These are phyloP conservation scores for Napeogenes sylphis DNA, from an alignment of 2,888 invertebrate species.

Conservation along the genomic window DNA sequence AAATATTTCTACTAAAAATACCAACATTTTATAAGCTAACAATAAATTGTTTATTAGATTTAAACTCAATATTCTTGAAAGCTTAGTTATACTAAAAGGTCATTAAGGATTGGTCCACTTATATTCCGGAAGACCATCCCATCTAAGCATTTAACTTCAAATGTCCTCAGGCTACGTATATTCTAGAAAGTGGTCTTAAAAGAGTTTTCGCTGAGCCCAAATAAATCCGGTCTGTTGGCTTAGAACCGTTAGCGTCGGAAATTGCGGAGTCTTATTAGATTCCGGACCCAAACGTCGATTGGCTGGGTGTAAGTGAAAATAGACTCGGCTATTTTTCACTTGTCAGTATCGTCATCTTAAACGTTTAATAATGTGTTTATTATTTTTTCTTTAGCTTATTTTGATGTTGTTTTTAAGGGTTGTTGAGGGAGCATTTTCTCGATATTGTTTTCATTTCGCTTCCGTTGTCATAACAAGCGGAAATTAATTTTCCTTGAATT, in stretches of 20 bases:
- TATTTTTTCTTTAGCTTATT: neutral
- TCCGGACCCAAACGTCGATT: conserved; percentile 58
- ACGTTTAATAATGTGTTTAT: conserved; percentile 7
- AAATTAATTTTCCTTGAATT: neutral
- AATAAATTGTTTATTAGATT: neutral
- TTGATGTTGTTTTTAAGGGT: neutral
- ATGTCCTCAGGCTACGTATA: conserved; percentile 30
- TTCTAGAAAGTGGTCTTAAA: conserved; percentile 39
- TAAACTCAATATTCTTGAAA: conserved; percentile 1
- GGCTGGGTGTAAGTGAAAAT: conserved; percentile 51
- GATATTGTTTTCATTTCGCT: neutral
- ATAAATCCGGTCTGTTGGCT: conserved; percentile 59
- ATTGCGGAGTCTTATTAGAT: conserved; percentile 71
- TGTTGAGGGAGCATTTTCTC: neutral
- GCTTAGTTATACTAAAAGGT: conserved; percentile 5
- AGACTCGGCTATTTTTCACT: conserved; percentile 42
- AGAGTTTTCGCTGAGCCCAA: conserved; percentile 51
- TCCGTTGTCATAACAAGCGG: neutral
- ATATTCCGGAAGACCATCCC: conserved; percentile 25
- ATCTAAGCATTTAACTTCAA: conserved; percentile 28
- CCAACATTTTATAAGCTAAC: neutral
- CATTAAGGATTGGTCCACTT: conserved; percentile 15
- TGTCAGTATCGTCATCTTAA: conserved; percentile 20
- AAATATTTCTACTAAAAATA: too few species aligned
- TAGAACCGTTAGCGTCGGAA: conserved; percentile 57